Percentiles rank a stretch among this genome's conserved stretches.
These are phyloP conservation scores for Himalopsyche anomala DNA, from an alignment of 2,888 invertebrate species.

Conservation along the genomic window DNA sequence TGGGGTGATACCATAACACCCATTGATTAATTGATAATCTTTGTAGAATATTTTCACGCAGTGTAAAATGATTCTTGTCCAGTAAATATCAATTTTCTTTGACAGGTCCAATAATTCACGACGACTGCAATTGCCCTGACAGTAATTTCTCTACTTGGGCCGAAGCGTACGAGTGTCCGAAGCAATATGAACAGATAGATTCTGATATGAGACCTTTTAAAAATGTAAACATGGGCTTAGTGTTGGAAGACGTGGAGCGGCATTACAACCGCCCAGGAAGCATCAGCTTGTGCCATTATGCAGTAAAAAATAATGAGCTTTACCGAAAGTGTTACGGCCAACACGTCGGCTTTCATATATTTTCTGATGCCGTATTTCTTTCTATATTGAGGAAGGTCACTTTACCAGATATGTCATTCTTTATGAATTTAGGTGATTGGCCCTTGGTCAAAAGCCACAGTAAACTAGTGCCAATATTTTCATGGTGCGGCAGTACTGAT, in stretches of 20 bases:
- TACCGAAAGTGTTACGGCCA: slow-evolving; percentile 94
- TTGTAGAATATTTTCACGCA: no score
- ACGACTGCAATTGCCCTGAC: slow-evolving; percentile 90
- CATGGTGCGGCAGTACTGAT: slow-evolving; percentile 96
- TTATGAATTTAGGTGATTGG: slow-evolving; percentile 97
- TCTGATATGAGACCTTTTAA: slow-evolving; percentile 83
- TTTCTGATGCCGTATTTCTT: slow-evolving; percentile 91
- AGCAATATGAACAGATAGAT: slow-evolving; percentile 82
- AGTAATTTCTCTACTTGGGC: slow-evolving; percentile 81
- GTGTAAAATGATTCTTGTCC: no score
- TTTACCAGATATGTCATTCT: slow-evolving; percentile 92
- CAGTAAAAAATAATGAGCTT: slow-evolving; percentile 88
- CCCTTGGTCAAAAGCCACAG: slow-evolving; percentile 82
- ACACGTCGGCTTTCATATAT: slow-evolving; percentile 97
- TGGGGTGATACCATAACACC: no score
- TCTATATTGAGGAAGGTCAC: slow-evolving; percentile 88
- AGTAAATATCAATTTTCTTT: slow-evolving; percentile 7
- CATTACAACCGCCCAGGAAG: slow-evolving; percentile 87
- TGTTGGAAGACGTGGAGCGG: slow-evolving; percentile 80
- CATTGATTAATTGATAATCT: no score
- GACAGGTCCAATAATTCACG: slow-evolving; percentile 83
- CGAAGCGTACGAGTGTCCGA: slow-evolving; percentile 80
- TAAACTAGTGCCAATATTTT: slow-evolving; percentile 88
- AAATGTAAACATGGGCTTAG: slow-evolving; percentile 82
- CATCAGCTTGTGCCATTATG: slow-evolving; percentile 93